phyloP scores from a whole-genome alignment of 2,888 invertebrate species.

The Salticus scenicus region DNA sequence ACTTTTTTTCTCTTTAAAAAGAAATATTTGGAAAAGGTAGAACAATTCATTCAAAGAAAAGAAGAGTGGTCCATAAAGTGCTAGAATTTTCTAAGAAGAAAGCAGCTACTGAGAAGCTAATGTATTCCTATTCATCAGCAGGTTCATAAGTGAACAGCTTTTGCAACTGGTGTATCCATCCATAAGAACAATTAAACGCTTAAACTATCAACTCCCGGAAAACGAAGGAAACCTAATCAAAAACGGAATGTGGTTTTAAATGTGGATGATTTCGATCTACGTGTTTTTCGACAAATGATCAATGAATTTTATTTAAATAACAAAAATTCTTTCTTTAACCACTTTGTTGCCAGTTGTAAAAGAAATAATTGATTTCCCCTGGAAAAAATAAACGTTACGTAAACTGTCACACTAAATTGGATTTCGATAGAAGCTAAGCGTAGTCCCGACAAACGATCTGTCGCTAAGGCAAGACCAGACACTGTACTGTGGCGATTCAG shows the following conservation, averaged over 20 bases:
- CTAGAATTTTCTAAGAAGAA: not conserved
- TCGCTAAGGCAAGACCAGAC: not conserved
- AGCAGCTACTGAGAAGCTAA: not conserved
- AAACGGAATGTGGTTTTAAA: not conserved
- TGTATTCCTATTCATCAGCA: not conserved
- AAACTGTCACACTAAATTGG: not conserved
- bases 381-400: not conserved
- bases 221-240: not conserved
- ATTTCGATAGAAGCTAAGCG: not conserved
- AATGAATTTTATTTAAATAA: slow-evolving; percentile 3
- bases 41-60: not conserved
- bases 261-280: not conserved
- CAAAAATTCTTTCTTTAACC: not conserved
- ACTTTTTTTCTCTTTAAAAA: too few species aligned
- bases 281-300: not conserved
- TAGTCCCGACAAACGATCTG: not conserved
- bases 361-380: not conserved
- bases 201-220: not conserved
- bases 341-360: not conserved
- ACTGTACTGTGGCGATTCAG: not conserved
- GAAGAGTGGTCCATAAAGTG: not conserved
- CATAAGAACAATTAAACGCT: not conserved
- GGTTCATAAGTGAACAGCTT: not conserved
- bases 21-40: too few species aligned
- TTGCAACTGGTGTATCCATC: not conserved